Evolutionary conservation across 2,888 invertebrate species (phyloP).

Genomic region (Clunio marinus): DNA sequence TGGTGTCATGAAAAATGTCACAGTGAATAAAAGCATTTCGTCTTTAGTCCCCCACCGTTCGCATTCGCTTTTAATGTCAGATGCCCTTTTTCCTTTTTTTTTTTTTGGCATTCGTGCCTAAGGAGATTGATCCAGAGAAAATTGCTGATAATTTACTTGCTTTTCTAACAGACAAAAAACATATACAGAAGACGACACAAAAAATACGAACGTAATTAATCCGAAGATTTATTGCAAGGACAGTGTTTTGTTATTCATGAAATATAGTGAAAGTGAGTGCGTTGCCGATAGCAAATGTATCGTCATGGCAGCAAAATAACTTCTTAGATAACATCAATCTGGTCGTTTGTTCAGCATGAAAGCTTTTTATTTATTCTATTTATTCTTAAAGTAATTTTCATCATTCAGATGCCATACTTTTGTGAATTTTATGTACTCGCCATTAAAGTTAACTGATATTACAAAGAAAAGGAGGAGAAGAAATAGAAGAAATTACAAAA

Average conservation of each 20-base stretch:
- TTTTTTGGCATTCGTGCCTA: background rate
- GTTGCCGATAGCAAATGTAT: constrained; percentile 33
- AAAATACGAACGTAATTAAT: constrained; percentile 29
- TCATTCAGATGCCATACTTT: too few relatives aligned
- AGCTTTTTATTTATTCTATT: too few relatives aligned
- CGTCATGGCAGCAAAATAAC: constrained; percentile 14
- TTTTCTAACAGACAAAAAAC: constrained; percentile 1
- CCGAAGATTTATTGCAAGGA: constrained; percentile 36
- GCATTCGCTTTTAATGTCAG: background rate
- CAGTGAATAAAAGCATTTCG: background rate
- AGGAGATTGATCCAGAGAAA: constrained; percentile 29
- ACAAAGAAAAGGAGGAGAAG: too few relatives aligned
- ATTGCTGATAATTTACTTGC: constrained; percentile 31
- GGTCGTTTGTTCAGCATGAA: too few relatives aligned
- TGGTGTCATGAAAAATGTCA: constrained; percentile 6
- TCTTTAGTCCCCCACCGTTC: background rate
- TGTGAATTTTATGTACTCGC: too few relatives aligned
- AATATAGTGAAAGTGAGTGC: too few relatives aligned
- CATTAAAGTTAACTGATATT: too few relatives aligned
- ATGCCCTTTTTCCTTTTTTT: background rate
- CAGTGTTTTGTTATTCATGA: constrained; percentile 32
- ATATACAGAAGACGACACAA: background rate
- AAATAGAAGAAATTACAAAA: background rate
- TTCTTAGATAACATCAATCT: constrained; percentile 33
- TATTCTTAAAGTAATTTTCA: too few relatives aligned